phyloP scores from a whole-genome alignment of 2,113 vertebrate genomes.

The Odontophorus gujanensis region DNA sequence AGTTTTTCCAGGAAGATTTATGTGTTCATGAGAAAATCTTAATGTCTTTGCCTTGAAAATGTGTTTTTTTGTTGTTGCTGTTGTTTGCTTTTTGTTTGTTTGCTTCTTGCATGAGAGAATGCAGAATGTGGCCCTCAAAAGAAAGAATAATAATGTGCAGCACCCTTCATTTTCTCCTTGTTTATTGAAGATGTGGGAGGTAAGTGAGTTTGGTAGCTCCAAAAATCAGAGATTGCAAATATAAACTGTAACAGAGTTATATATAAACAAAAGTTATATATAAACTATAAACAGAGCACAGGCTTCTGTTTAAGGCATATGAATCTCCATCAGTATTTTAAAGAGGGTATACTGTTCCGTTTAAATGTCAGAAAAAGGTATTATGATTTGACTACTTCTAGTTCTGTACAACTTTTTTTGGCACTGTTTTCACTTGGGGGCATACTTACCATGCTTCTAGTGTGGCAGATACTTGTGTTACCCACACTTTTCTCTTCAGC shows the following conservation, averaged over 20 bases:
- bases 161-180: neutral
- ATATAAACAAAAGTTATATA: too few relatives aligned
- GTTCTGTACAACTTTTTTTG: neutral
- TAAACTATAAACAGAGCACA: neutral
- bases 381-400: neutral
- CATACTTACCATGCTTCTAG: neutral
- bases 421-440: neutral
- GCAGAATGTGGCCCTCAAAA: neutral
- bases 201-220: neutral
- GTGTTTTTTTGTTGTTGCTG: neutral
- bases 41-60: neutral
- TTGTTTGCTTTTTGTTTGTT: neutral
- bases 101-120: neutral
- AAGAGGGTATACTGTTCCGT: neutral
- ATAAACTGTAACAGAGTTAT: neutral
- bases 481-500: neutral
- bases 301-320: neutral
- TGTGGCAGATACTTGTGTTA: fast-evolving
- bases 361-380: neutral
- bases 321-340: neutral
- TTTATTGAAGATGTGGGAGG: neutral
- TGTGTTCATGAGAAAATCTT: neutral
- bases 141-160: neutral
- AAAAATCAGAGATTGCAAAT: neutral
- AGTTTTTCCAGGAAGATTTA: neutral